Base-by-base conservation (phyloP, 1,140 invertebrate genomes). In the Drosophila lowei region DNA sequence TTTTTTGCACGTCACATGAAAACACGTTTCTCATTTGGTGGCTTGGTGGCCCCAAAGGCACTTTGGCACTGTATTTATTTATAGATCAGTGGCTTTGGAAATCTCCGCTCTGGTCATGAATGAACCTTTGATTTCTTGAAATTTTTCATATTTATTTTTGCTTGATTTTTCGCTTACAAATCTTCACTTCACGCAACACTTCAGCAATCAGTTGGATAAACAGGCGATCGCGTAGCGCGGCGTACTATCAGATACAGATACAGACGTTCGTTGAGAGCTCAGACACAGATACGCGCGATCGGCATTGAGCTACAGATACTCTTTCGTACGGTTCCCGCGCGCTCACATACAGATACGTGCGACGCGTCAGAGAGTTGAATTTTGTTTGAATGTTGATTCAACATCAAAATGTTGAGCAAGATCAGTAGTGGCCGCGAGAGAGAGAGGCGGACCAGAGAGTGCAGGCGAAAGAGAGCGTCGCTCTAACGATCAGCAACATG, bases 141-240 rank as follows among this genome's bases (percentile, higher is more conserved):
- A 49, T 53, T 50, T 65, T 28, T 46, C 18, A 46, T 49, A 75
- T 53, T 74, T 58, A 13, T 48, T 58, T 42, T 23, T 47, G 55
- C 55, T 28, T 47, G 56, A 52, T 63, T 52, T 57, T 66, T 41
- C 23, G 34, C 60, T 57, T 62, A 71, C 81, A 77, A 77, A 72
- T 79, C 79, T 74, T 77, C 34, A 55, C 70, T 60, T 79, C 75
- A 70, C 59, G 47, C 50, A 75, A 52, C 81, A 88, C 83, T 88
- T 67, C 47, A 71, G 60, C 72, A 88, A 88, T 88, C 83, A 88
- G 83, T 83, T 71, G 66, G 74, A 63, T 67, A 86, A 86, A 81
- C 49, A 86, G 64, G 66, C 70, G 34, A 70, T 48, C 72, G 55
- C 62, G 66, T 65, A 62, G 21, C 41, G 30, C 23, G 67, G 57